These are phyloP conservation scores for Catharus fuscescens DNA, from an alignment of 2,113 vertebrate genomes.

Conservation along the genomic window DNA sequence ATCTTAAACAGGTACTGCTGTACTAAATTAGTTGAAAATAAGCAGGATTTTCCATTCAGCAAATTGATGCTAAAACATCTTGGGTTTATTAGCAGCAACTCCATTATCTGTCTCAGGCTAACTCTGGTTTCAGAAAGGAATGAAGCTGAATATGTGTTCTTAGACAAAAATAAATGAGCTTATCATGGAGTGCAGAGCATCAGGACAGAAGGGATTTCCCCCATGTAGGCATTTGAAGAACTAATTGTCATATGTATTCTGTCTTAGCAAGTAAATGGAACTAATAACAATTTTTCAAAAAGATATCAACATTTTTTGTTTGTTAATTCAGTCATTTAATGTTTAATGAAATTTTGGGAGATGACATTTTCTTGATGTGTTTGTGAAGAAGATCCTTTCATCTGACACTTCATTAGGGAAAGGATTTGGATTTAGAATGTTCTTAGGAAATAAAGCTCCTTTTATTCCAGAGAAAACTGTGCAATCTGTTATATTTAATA, in stretches of 20 bases:
- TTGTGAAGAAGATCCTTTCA: background rate
- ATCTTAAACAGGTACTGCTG: conserved; percentile 64
- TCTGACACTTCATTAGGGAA: conserved; percentile 1
- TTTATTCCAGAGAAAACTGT: background rate
- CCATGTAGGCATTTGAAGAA: background rate
- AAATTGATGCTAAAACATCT: conserved; percentile 42
- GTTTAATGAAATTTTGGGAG: background rate
- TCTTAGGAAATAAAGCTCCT: background rate
- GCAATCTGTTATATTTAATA: conserved; percentile 1
- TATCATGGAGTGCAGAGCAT: background rate
- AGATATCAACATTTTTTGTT: background rate
- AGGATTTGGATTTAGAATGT: background rate
- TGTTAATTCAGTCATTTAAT: background rate
- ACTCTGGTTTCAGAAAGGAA: background rate
- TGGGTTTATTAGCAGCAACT: conserved; percentile 14
- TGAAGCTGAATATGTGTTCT: background rate
- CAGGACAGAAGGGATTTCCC: background rate
- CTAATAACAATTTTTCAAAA: background rate
- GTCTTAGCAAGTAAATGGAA: background rate
- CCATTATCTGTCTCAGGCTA: background rate
- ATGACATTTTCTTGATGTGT: background rate
- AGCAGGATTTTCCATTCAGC: conserved; percentile 43
- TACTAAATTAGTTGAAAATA: conserved; percentile 59
- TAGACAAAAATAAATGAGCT: background rate
- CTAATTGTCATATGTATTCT: background rate